Percentiles rank a stretch among this genome's conserved stretches.
Evolutionary conservation across 2,888 invertebrate genomes (phyloP).

Genomic region (Callosobruchus maculatus): DNA sequence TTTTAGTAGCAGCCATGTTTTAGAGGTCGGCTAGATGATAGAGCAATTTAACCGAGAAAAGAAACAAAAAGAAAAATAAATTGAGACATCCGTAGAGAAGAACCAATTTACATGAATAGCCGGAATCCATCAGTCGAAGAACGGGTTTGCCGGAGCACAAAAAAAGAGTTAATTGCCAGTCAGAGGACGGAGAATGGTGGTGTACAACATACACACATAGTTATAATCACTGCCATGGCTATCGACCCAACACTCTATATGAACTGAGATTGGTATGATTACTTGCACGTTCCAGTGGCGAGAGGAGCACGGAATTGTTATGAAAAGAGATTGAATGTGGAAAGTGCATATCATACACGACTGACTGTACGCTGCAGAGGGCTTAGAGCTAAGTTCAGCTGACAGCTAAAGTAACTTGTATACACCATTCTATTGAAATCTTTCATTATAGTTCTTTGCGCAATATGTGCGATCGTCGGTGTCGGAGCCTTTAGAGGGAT

Average conservation of each 20-base stretch:
- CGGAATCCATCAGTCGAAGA: slow-evolving; percentile 6
- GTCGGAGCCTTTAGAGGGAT: too few species aligned
- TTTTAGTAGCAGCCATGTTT: neutral
- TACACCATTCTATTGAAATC: too few species aligned
- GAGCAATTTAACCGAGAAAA: neutral
- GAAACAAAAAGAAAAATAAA: slow-evolving; percentile 4
- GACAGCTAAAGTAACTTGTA: too few species aligned
- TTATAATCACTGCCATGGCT: neutral
- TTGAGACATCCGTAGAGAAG: slow-evolving; percentile 13
- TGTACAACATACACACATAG: neutral
- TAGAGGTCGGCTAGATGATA: neutral
- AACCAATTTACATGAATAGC: slow-evolving; percentile 15
- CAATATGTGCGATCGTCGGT: too few species aligned
- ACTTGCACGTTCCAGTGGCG: neutral
- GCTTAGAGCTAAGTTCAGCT: neutral
- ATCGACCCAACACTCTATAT: neutral
- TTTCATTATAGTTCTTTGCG: too few species aligned
- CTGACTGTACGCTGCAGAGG: neutral
- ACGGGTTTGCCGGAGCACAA: slow-evolving; percentile 13
- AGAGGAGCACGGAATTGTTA: neutral
- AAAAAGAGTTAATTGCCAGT: slow-evolving; percentile 6
- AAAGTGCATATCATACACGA: neutral
- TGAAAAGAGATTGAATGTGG: neutral
- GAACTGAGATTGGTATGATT: neutral
- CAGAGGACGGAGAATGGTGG: neutral